Percentiles rank a stretch among this genome's conserved stretches.
Evolutionary conservation across 2,113 vertebrate genomes (phyloP).

Genomic region (Australoheros scitulus): DNA sequence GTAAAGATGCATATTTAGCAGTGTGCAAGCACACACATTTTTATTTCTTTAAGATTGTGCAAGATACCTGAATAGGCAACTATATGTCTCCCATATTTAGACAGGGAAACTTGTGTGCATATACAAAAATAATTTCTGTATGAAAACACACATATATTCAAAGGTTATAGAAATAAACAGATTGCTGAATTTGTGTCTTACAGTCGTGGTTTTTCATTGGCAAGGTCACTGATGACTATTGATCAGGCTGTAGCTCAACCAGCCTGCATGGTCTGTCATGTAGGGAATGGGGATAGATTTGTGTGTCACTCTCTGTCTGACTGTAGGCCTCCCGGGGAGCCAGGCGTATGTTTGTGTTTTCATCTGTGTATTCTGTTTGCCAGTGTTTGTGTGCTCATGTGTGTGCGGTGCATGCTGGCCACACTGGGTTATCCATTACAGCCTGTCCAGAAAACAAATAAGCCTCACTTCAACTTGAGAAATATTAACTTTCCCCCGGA

Average conservation of each 20-base stretch:
- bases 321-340: slow-evolving; percentile 63
- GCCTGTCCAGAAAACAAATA: slow-evolving; percentile 76
- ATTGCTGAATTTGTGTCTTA: slow-evolving; percentile 58
- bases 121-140: neutral
- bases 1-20: slow-evolving; percentile 64
- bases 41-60: neutral
- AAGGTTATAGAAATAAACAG: slow-evolving; percentile 1
- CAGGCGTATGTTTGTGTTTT: slow-evolving; percentile 52
- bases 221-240: slow-evolving; percentile 81
- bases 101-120: neutral
- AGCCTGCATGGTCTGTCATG: slow-evolving; percentile 63
- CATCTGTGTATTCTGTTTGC: slow-evolving; percentile 34
- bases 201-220: slow-evolving; percentile 64
- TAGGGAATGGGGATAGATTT: slow-evolving; percentile 71
- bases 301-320: slow-evolving; percentile 76
- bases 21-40: slow-evolving; percentile 16
- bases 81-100: neutral
- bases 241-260: slow-evolving; percentile 76
- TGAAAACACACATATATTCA: neutral
- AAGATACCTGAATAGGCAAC: neutral
- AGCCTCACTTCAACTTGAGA: slow-evolving; percentile 69
- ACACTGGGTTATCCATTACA: slow-evolving; percentile 74
- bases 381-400: slow-evolving; percentile 17
- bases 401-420: slow-evolving; percentile 15
- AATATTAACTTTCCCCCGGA: slow-evolving; percentile 73